These are phyloP conservation scores for Rostratula benghalensis DNA, from an alignment of 2,113 vertebrate species.

Conservation along the genomic window DNA sequence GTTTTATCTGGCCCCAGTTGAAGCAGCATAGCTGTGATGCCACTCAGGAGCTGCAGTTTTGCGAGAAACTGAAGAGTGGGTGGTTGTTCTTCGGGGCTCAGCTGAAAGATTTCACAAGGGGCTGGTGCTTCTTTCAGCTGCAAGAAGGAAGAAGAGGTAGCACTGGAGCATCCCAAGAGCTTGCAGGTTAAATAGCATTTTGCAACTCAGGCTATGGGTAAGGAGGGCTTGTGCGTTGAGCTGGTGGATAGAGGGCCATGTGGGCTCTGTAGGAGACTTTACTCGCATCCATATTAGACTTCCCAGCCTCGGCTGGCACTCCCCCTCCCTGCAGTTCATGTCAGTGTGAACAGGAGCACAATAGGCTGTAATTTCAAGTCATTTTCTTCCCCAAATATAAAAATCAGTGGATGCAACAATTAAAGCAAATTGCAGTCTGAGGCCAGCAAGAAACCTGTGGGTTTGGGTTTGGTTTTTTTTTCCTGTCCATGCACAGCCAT, in stretches of 20 bases:
- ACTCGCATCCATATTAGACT: background rate
- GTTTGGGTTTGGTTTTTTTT: no score
- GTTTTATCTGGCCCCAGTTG: rapidly evolving
- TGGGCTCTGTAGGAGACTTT: background rate
- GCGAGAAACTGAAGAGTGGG: background rate
- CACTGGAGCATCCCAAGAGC: background rate
- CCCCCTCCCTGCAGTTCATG: background rate
- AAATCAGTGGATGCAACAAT: rapidly evolving
- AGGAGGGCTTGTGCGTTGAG: background rate
- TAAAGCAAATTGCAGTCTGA: background rate
- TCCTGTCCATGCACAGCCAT: background rate
- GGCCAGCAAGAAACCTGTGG: background rate
- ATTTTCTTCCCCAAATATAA: background rate
- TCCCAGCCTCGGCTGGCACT: background rate
- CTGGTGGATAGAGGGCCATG: background rate
- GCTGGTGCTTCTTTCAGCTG: background rate
- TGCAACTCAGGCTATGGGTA: background rate
- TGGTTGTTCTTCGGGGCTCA: background rate
- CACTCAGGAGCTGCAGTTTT: background rate
- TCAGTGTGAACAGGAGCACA: background rate
- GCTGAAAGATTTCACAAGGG: background rate
- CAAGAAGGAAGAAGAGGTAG: background rate
- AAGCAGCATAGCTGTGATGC: background rate
- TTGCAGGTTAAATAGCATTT: background rate
- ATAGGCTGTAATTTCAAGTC: background rate